These are phyloP conservation scores for Falco berigora DNA, from an alignment of 2,797 vertebrate genomes.

Conservation along the genomic window DNA sequence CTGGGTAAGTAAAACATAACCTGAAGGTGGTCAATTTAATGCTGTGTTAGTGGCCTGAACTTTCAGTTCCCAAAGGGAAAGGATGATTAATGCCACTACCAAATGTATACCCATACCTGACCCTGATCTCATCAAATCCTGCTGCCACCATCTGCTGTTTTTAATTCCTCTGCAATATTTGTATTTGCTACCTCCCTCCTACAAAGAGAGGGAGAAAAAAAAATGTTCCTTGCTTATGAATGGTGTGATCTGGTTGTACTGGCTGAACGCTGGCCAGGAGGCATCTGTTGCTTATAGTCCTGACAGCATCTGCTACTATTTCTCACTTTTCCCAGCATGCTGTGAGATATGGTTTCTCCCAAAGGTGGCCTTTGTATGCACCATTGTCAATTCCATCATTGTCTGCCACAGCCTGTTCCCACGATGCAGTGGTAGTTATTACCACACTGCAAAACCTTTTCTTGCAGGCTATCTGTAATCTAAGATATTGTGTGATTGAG, in stretches of 20 bases:
- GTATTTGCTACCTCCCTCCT: constrained; percentile 69
- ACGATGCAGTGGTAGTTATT: constrained; percentile 82
- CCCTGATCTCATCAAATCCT: constrained; percentile 77
- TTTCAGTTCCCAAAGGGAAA: constrained; percentile 65
- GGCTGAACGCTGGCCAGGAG: constrained; percentile 79
- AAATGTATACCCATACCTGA: constrained; percentile 73
- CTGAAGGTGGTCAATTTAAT: constrained; percentile 65
- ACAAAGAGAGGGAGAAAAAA: constrained; percentile 68
- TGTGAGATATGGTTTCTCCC: constrained; percentile 86
- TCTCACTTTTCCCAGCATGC: constrained; percentile 89
- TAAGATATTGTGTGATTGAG: constrained; percentile 63
- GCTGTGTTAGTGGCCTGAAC: constrained; percentile 55
- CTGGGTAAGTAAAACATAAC: constrained; percentile 66
- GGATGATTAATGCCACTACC: constrained; percentile 68
- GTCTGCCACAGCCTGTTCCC: constrained; percentile 86
- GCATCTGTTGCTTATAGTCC: constrained; percentile 83
- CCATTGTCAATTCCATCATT: constrained; percentile 92
- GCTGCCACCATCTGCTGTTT: constrained; percentile 77
- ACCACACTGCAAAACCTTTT: constrained; percentile 67
- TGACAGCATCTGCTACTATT: constrained; percentile 96
- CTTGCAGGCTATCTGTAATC: constrained; percentile 67
- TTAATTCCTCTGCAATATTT: constrained; percentile 79
- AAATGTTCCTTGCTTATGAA: constrained; percentile 57
- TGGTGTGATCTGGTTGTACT: constrained; percentile 72
- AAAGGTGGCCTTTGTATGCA: constrained; percentile 90